Percentiles rank a stretch among this genome's conserved stretches.
These are phyloP conservation scores for Norana najaformis DNA, from an alignment of 2,888 invertebrate species.

Conservation along the genomic window DNA sequence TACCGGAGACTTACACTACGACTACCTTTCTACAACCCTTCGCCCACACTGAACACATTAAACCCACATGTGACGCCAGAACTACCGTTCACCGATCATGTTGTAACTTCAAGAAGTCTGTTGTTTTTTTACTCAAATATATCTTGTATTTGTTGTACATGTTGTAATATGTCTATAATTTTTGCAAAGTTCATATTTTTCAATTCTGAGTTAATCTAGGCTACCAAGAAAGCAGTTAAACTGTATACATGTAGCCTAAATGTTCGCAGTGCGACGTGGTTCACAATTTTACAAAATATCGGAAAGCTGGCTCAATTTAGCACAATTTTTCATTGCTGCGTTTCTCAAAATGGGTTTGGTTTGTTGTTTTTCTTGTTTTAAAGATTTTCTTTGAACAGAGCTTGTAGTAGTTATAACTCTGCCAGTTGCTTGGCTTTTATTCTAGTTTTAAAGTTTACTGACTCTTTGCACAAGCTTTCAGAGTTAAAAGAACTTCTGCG, in stretches of 20 bases:
- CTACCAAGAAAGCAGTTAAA: neutral
- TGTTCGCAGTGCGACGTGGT: neutral
- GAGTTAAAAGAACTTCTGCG: neutral
- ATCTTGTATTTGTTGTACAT: conserved; percentile 5
- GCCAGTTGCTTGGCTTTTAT: neutral
- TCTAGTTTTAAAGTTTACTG: neutral
- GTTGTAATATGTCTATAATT: neutral
- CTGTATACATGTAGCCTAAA: neutral
- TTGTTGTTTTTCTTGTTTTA: neutral
- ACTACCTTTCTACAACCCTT: neutral
- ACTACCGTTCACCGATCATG: neutral
- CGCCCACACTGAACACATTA: neutral
- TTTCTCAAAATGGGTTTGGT: neutral
- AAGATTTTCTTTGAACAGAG: neutral
- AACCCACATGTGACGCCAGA: neutral
- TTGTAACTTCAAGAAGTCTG: neutral
- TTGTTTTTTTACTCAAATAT: neutral
- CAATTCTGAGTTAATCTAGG: conserved; percentile 8
- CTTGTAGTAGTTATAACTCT: neutral
- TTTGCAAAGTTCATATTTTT: conserved; percentile 3
- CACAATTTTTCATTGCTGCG: neutral
- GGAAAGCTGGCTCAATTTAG: neutral
- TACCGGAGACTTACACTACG: neutral
- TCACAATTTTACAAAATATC: neutral
- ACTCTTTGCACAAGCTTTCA: neutral